Evolutionary conservation across 2,113 vertebrate species (phyloP), one percentile per base, ranked within the genome.

Genomic region (Platichthys flesus): DNA sequence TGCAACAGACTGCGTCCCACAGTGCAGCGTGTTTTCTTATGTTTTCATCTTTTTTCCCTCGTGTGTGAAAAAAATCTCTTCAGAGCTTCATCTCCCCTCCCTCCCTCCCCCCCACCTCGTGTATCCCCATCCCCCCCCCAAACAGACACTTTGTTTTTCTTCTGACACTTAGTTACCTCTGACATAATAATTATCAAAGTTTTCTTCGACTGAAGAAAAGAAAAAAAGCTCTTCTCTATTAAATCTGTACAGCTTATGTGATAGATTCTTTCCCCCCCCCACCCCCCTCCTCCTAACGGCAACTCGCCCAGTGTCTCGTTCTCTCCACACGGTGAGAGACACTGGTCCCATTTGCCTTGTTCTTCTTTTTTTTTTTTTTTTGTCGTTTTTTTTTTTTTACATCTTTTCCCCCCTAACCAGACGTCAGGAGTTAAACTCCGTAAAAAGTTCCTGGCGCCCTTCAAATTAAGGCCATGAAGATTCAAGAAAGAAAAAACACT

Each of bases 381-480:
- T 81, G 14, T 60, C 9, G 4, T 9, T 9, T 28, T 31, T 28
- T 28, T 28, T 23, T 23, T 23, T 23, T 23, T 23, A 23, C 23
- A 23, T 31, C 21, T 54, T 54, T 54, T 54, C 23, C 20, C 62
- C 90, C 62, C 90, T 91, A 95, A 95, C 93, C 89, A 95, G 95
- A 96, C 94, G 94, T 94, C 96, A 95, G 6, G 96, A 93, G 79
- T 88, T 86, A 6, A 89, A 89, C 90, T 89, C 87, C 87, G 88
- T 90, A 89, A 91, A 93, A 93, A 91, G 92, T 92, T 87, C 96
- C 94, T 95, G 95, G 95, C 94, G 94, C 97, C 96, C 95, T 97
- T 96, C 94, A 98, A 98, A 97, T 98, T 98, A 98, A 98, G 97
- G 96, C 97, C 98, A 97, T 97, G 96, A 97, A 97, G 96, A 97